Base-by-base conservation (phyloP, 2,888 invertebrate genomes). In the Tanypteryx hageni region DNA sequence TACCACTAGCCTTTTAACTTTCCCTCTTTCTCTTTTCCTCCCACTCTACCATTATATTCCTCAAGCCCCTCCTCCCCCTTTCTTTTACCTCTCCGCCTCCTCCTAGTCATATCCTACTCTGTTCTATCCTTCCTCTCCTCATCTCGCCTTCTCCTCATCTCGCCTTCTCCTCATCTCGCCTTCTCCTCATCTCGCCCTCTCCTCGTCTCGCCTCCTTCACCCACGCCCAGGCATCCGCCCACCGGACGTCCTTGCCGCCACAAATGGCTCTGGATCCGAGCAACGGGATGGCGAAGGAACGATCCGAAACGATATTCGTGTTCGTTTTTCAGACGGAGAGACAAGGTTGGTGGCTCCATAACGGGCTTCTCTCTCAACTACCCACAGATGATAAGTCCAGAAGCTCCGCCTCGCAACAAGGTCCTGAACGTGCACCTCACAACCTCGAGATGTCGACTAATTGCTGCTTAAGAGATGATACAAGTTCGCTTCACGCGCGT, bases 211-310 rank as follows among this genome's bases (percentile, higher is more conserved):
- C 83, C 89, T 57, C 83, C 16, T 14, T 27, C 31, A 13, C 82
- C 64, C 64, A 82, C 27, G 22, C 82, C 14, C 31, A 16, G 31
- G 14, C 57, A n/a, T 61, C 18, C 89, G 89, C 89, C 89, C 89
- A 89, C 89, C 89, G 89, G 89, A 89, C 89, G 89, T 89, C 89
- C 89, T 89, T 89, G 89, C 89, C 44, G 59, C 56, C 86, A 59
- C 86, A 86, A 86, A 86, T 86, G 86, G 86, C 85, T 86, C 64
- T 31, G 86, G 22, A 10, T 44, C 83, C 27, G 61, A 61, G 61
- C 61, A 89, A 61, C 61, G 89, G 89, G 83, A 83, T n/a, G 83
- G 83, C 44, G 44, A 44, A 57, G 22, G 58, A 11, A 59, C 86
- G 86, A 61, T 68, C 56, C 68, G 64, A 89, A 89, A 64, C 89